Evolutionary conservation across 1,140 invertebrate genomes (phyloP).

Genomic region (Centruroides vittatus): DNA sequence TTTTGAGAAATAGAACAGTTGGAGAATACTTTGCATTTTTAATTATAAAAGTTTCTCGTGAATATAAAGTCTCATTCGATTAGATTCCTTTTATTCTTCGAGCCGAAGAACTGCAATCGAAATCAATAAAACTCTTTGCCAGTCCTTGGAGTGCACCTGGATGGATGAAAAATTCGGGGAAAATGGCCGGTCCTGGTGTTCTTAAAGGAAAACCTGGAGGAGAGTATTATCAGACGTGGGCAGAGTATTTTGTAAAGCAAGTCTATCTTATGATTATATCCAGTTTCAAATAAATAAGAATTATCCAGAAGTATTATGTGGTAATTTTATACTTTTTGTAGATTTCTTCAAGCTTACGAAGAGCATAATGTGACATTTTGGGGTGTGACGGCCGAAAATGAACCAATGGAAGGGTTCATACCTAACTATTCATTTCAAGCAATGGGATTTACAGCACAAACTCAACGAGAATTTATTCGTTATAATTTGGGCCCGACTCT

Average conservation of each 20-base stretch:
- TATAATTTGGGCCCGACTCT: conserved; percentile 52
- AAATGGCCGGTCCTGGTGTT: conserved; percentile 35
- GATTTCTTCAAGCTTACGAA: conserved; percentile 44
- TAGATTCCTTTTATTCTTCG: conserved; percentile 49
- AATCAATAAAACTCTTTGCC: conserved; percentile 42
- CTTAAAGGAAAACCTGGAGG: conserved; percentile 40
- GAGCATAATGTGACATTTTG: conserved; percentile 39
- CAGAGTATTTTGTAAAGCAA: conserved; percentile 59
- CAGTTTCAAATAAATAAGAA: not conserved
- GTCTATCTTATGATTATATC: not conserved
- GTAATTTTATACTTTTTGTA: conserved; percentile 17
- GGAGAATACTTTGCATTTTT: too few species aligned
- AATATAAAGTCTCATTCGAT: not conserved
- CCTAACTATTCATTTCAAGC: conserved; percentile 45
- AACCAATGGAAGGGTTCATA: conserved; percentile 36
- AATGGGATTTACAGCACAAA: conserved; percentile 54
- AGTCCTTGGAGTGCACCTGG: conserved; percentile 68
- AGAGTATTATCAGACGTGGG: conserved; percentile 59
- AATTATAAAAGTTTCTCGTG: not conserved
- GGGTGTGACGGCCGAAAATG: conserved; percentile 47
- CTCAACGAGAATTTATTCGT: conserved; percentile 45
- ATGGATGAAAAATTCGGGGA: conserved; percentile 84
- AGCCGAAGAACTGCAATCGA: conserved; percentile 31
- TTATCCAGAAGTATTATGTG: not conserved
- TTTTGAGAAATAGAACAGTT: too few species aligned